Conservation (phyloP, 2,113 vertebrate genomes). For the Hippocampus comes region DNA sequence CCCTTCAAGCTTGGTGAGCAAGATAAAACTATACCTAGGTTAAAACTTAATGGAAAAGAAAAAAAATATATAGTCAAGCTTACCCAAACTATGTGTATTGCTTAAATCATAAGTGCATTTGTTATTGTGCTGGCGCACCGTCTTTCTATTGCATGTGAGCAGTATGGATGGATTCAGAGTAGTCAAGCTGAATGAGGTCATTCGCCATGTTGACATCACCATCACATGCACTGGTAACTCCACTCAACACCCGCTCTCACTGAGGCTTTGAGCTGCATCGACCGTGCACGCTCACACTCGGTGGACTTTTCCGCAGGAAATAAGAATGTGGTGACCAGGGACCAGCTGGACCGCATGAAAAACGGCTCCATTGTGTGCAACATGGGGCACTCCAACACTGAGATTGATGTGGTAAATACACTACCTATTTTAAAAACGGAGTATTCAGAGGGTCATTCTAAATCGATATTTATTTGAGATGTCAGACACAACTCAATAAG, state of each 20-base stretch:
- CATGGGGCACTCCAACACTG: slow-evolving; percentile 98
- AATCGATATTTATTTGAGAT: background rate
- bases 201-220: slow-evolving; percentile 91
- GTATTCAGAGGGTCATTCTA: background rate
- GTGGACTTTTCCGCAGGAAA: slow-evolving; percentile 77
- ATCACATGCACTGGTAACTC: slow-evolving; percentile 95
- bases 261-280: background rate
- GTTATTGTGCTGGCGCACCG: slow-evolving; percentile 8
- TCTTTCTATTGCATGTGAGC: slow-evolving; percentile 32
- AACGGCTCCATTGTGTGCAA: slow-evolving; percentile 97
- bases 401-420: slow-evolving; percentile 90
- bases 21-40: background rate
- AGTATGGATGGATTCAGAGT: slow-evolving; percentile 98
- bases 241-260: background rate
- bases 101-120: background rate
- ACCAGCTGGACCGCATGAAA: slow-evolving; percentile 96
- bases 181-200: slow-evolving; percentile 93
- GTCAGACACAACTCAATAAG: background rate
- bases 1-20: slow-evolving; percentile 93
- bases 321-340: slow-evolving; percentile 95
- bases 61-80: background rate
- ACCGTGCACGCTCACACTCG: background rate
- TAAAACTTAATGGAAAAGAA: slow-evolving; percentile 1
- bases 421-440: background rate
- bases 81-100: too few species aligned